Percentiles rank a stretch among this genome's conserved stretches.
These are phyloP conservation scores for Agonopterix subpropinquella DNA, from an alignment of 2,888 invertebrate genomes.

Conservation along the genomic window DNA sequence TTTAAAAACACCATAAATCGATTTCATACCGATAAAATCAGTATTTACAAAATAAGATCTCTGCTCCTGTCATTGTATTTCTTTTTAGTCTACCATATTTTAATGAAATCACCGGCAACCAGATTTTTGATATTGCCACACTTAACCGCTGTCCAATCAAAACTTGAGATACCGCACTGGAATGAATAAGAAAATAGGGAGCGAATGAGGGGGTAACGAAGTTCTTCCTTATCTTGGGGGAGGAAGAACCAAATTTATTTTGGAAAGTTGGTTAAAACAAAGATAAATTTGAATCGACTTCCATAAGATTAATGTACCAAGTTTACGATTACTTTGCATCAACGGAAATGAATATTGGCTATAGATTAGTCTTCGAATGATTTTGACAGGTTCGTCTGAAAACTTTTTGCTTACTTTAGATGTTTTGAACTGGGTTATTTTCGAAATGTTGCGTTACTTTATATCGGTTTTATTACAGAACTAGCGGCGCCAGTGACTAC, in stretches of 20 bases:
- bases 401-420: not conserved
- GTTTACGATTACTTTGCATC: conserved; percentile 16
- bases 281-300: conserved; percentile 54
- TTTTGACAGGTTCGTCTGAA: not conserved
- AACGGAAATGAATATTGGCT: not conserved
- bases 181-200: not conserved
- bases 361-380: not conserved
- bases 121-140: no score
- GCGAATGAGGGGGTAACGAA: not conserved
- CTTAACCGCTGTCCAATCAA: conserved; percentile 1
- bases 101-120: no score
- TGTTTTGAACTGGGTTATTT: not conserved
- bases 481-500: no score
- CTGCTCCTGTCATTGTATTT: not conserved
- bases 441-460: not conserved
- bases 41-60: no score
- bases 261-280: conserved; percentile 47
- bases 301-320: conserved; percentile 46
- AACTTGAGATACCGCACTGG: not conserved
- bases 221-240: not conserved
- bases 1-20: no score
- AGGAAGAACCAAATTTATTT: conserved; percentile 36
- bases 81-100: not conserved
- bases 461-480: no score
- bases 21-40: no score